A percentile compares a stretch with the other conserved stretches of the same genome.
phyloP scores from a whole-genome alignment of 2,797 vertebrate genomes.

The Hephaestus fuliginosus region DNA sequence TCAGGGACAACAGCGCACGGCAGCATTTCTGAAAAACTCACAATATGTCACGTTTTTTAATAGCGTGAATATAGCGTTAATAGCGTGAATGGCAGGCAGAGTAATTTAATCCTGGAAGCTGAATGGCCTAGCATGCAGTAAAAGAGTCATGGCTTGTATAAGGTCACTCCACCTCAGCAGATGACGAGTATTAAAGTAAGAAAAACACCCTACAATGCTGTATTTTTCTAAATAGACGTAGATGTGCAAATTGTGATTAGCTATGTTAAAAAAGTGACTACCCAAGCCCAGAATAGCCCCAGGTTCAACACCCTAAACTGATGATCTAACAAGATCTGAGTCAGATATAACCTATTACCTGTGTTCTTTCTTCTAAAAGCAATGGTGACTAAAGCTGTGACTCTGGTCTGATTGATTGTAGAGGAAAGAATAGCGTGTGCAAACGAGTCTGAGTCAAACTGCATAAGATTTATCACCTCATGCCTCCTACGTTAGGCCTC shows the following conservation, averaged over 20 bases:
- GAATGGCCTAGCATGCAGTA: background rate
- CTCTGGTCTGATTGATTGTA: conserved; percentile 31
- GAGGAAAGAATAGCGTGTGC: conserved; percentile 38
- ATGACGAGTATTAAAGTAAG: background rate
- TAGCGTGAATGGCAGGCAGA: no score
- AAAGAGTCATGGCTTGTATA: background rate
- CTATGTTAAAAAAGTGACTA: background rate
- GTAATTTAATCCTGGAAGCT: background rate
- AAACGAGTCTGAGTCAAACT: conserved; percentile 46
- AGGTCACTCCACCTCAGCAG: background rate
- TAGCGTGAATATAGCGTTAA: background rate
- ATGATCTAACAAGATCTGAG: no score
- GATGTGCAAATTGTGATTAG: background rate
- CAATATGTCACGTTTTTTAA: background rate
- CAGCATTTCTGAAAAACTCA: no score
- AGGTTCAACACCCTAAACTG: background rate
- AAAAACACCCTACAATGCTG: background rate
- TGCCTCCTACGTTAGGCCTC: conserved; percentile 39
- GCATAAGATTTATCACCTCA: conserved; percentile 32
- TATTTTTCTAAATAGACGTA: background rate
- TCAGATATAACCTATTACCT: background rate
- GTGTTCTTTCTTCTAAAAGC: background rate
- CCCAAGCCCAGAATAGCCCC: background rate
- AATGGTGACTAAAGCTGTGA: conserved; percentile 31
- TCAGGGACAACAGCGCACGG: background rate